Evolutionary conservation across 2,113 vertebrate species (phyloP), one percentile per base, ranked within the genome.

Genomic region (Leptobrachium leishanense): DNA sequence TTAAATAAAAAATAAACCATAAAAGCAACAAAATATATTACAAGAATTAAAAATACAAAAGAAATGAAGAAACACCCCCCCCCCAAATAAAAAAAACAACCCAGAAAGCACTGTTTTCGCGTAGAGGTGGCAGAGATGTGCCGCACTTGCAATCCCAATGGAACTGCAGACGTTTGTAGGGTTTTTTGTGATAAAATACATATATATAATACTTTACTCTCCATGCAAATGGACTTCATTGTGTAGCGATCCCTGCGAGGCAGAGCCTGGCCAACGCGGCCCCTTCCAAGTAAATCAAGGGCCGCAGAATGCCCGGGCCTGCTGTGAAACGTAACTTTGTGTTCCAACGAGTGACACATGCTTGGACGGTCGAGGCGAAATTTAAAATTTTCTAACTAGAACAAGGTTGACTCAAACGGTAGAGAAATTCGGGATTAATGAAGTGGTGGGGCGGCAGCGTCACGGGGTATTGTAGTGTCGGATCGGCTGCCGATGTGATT

Each of bases 1-100:
- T 98, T 97, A 98, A 98, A 97, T 97, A 94, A 91, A 90, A 92
- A 31, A 31, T 31, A 31, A 31, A 31, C 20, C 20, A 31, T 31
- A 92, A 93, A 81, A 82, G 85, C 88, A 86, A 74, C 77, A 95
- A 95, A 95, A 95, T 93, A 95, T 94, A 93, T 94, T 95, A 95
- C 94, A 95, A 86, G 92, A 92, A 87, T 86, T 94, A 94, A 93
- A 95, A 88, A 68, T 44, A 15, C 5, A 84, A 89, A 43, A 43
- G 42, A 9, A 73, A 68, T 43, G 69, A 41, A 31, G 20, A 31
- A 31, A 31, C 20, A 0, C 20, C 20, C 20, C 20, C 20, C 20
- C 20, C 20, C 0, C 0, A 31, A 31, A 31, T 31, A 85, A 88
- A 91, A 80, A 91, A 88, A 91, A 92, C 91, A 50, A 50, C 46